Percentiles rank a stretch among this genome's conserved stretches.
These are phyloP conservation scores for Menidia beryllina DNA, from an alignment of 2,113 vertebrate species.

Conservation along the genomic window DNA sequence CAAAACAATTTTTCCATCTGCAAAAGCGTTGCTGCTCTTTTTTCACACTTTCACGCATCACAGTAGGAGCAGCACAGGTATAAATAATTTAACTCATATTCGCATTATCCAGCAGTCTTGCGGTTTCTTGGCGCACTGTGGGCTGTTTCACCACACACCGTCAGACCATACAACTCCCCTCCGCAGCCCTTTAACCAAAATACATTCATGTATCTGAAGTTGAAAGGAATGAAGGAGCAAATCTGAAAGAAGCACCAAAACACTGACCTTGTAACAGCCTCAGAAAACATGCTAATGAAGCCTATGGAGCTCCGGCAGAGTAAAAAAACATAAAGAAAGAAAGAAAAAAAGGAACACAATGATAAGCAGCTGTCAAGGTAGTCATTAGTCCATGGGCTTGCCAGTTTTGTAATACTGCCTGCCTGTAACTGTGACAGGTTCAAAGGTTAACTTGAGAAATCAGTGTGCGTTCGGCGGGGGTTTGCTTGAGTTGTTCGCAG, in stretches of 20 bases:
- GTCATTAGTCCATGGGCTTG: neutral
- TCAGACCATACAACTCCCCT: no score
- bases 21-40: neutral
- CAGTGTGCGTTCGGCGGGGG: neutral
- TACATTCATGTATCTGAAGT: neutral
- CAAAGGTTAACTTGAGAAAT: constrained; percentile 29
- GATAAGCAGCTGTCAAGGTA: neutral
- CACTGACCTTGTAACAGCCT: neutral
- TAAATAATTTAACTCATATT: neutral
- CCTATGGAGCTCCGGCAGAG: no score
- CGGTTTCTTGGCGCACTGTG: neutral
- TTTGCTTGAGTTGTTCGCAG: constrained; percentile 22
- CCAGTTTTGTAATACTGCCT: no score
- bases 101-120: neutral
- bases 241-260: neutral
- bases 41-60: neutral
- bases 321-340: no score
- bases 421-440: no score
- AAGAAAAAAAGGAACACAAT: neutral
- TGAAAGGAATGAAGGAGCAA: neutral
- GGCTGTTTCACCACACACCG: neutral
- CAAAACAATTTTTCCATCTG: neutral
- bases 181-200: neutral
- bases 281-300: neutral
- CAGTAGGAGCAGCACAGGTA: neutral